Base-by-base conservation (phyloP, 2,888 invertebrate species). In the Anodontia alba region DNA sequence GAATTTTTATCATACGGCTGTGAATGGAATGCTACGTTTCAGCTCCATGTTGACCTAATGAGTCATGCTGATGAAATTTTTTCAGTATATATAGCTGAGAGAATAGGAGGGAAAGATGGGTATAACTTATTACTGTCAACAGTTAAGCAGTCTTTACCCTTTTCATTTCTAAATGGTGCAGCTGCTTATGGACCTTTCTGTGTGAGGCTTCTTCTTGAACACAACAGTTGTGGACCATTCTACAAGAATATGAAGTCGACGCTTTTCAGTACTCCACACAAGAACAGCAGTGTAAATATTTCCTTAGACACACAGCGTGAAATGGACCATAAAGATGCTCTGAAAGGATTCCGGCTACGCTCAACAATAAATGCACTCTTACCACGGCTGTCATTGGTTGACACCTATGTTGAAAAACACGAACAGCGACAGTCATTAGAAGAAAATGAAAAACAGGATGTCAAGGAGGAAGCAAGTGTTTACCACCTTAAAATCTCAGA, bases 311-410 rank as follows among this genome's bases (percentile, higher is more conserved):
- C 73, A 10, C 73, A 83, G 38, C 49, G 85, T 5, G 85, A 83
- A 43, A 78, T 83, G 62, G 80, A 85, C 43, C 83, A 83, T 57
- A 72, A 54, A 71, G 76, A 80, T 69, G 85, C 85, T 1, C 23
- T 80, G 1, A 85, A 85, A 49, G 80, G 68, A 1, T 83, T 85
- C 57, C 66, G 82, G 31, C 70, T 80, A 42, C n/a, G 82, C n/a
- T 80, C 85, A 29, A 85, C 80, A 36, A 26, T 76, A 12, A 17
- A 62, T 1, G 38, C 77, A 23, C 73, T 85, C 1, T 10, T 81
- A 29, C 79, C 79, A 33, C 29, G 80, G 49, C 73, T 85, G 77
- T 20, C 73, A 31, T 12, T 78, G 8, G 78, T 85, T 43, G 80
- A 85, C 51, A 62, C 51, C 17, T 70, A 78, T 8, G 29, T 17